These are phyloP conservation scores for Drosophila miranda DNA, from an alignment of 1,140 invertebrate genomes.

Conservation along the genomic window DNA sequence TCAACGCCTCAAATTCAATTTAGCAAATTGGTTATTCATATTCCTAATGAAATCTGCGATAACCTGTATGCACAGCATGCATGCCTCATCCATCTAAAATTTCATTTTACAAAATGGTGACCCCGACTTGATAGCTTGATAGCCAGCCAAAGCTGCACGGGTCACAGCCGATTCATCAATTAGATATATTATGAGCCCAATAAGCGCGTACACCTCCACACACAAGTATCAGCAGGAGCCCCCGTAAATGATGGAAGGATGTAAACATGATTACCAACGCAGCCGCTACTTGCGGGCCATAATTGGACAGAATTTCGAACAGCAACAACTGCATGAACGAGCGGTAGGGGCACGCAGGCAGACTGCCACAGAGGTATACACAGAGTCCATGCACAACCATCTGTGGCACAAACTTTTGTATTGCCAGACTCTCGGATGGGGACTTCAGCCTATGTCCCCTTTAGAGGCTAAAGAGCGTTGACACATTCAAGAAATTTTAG, in stretches of 20 bases:
- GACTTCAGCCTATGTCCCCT: no score
- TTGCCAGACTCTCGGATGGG: no score
- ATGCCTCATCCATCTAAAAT: no score
- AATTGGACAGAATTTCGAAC: constrained; percentile 38
- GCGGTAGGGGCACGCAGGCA: constrained; percentile 11
- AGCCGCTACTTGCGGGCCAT: constrained; percentile 32
- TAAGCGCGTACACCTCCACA: background rate
- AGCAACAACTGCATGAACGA: constrained; percentile 20
- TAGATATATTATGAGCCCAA: constrained; percentile 25
- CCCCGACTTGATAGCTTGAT: no score
- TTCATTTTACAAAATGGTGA: no score
- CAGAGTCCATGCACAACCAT: constrained; percentile 13
- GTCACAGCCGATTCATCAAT: constrained; percentile 17
- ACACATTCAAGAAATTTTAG: no score
- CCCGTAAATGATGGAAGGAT: constrained; percentile 3
- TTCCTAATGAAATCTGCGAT: no score
- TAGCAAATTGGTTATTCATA: no score
- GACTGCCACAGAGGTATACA: constrained; percentile 7
- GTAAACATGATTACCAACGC: constrained; percentile 23
- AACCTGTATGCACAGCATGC: no score
- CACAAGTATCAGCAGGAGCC: constrained; percentile 9
- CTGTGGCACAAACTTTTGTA: constrained; percentile 11
- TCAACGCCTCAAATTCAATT: no score
- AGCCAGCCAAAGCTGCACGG: no score
- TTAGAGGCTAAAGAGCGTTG: no score